phyloP scores from a whole-genome alignment of 2,113 vertebrate genomes.

The Craseonycteris thonglongyai region DNA sequence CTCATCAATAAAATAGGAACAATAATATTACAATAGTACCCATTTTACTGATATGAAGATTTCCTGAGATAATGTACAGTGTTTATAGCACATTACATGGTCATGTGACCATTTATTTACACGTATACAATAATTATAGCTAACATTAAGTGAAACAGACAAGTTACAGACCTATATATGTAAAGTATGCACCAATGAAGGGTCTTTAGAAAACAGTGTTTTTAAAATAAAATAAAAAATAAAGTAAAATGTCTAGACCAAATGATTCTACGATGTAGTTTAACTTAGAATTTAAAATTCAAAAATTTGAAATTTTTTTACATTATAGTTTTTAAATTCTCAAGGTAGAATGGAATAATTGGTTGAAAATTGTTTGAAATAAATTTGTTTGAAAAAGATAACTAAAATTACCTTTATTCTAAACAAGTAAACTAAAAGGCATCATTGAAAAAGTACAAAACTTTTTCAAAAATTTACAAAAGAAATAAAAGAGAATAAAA shows the following conservation, averaged over 20 bases:
- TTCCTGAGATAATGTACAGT: neutral
- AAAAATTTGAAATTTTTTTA: neutral
- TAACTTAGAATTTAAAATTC: neutral
- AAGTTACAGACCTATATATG: neutral
- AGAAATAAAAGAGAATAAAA: neutral
- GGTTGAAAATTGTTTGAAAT: neutral
- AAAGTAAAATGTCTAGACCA: conserved; percentile 18
- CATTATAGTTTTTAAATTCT: neutral
- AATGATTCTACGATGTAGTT: neutral
- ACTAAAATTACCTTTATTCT: conserved; percentile 1
- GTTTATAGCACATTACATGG: neutral
- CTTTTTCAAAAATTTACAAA: neutral
- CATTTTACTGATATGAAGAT: neutral
- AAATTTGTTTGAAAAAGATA: no score
- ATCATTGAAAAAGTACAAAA: neutral
- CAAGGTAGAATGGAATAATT: neutral
- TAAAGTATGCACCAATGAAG: neutral
- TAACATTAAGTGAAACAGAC: neutral
- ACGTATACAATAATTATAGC: neutral
- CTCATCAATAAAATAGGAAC: neutral
- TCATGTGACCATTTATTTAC: neutral
- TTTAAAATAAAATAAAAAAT: conserved; percentile 2
- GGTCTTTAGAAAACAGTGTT: neutral
- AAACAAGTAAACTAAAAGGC: neutral
- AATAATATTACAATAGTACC: neutral